These are phyloP conservation scores for Lysiphlebus fabarum DNA, from an alignment of 1,140 invertebrate genomes.

Conservation along the genomic window DNA sequence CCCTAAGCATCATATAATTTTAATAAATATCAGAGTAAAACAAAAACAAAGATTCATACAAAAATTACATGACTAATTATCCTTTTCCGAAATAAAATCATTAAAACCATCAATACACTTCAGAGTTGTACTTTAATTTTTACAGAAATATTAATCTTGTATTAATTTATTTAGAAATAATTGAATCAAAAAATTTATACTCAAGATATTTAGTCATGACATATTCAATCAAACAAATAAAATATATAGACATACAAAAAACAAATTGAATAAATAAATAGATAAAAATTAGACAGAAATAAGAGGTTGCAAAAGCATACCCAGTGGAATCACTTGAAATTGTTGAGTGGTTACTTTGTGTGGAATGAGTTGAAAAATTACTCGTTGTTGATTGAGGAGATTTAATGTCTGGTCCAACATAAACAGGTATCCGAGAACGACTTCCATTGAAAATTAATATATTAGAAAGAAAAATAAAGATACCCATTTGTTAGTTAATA, in stretches of 20 bases:
- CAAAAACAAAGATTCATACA: neutral
- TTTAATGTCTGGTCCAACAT: conserved; percentile 53
- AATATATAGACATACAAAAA: too few species aligned
- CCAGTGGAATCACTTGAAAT: conserved; percentile 56
- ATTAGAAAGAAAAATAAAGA: conserved; percentile 8
- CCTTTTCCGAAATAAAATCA: neutral
- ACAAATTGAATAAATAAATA: too few species aligned
- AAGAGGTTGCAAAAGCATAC: conserved; percentile 42
- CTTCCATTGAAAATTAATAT: conserved; percentile 31
- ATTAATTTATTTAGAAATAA: too few species aligned
- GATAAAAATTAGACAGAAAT: too few species aligned
- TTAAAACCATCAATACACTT: too few species aligned
- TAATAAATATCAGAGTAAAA: conserved; percentile 24
- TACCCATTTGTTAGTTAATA: neutral
- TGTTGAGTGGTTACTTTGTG: conserved; percentile 54
- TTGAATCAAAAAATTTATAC: neutral
- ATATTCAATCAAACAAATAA: too few species aligned
- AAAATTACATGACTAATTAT: neutral
- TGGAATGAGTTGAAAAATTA: conserved; percentile 54
- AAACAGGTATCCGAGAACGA: conserved; percentile 57
- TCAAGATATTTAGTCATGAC: too few species aligned
- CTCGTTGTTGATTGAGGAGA: conserved; percentile 54
- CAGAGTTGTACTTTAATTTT: too few species aligned
- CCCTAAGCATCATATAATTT: conserved; percentile 31
- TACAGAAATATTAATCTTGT: too few species aligned